Evolutionary conservation across 2,888 invertebrate species (phyloP).

Genomic region (Emmelina monodactyla): DNA sequence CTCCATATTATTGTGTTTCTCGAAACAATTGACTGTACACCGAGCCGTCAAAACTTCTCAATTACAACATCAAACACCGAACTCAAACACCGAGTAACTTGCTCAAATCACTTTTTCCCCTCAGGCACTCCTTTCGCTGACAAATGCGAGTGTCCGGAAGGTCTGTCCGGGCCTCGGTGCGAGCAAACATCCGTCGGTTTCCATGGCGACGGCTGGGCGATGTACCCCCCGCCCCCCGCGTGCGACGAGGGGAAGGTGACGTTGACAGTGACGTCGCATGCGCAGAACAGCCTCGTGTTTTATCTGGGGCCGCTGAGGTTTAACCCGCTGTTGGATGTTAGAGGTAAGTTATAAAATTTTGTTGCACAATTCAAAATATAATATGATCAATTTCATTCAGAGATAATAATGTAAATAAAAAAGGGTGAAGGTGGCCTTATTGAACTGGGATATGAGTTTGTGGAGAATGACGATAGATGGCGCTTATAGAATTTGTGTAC

Average conservation of each 20-base stretch:
- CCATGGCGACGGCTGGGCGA: conserved; percentile 90
- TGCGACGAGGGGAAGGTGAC: conserved; percentile 86
- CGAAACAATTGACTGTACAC: no score
- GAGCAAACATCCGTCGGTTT: conserved; percentile 90
- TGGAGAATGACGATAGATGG: no score
- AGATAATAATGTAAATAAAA: no score
- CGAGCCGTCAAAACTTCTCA: no score
- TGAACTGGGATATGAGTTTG: no score
- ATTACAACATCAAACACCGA: no score
- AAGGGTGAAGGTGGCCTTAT: no score
- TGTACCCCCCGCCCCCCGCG: conserved; percentile 87
- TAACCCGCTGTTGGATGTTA: conserved; percentile 70
- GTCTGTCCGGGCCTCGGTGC: conserved; percentile 86
- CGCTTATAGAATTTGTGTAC: no score
- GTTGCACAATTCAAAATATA: no score
- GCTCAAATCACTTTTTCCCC: conserved; percentile 3
- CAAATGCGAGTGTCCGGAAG: conserved; percentile 83
- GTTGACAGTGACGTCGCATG: conserved; percentile 80
- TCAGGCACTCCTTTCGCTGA: conserved; percentile 65
- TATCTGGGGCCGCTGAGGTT: conserved; percentile 85
- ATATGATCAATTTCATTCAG: no score
- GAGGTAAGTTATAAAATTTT: conserved; percentile 67
- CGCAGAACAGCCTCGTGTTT: conserved; percentile 83
- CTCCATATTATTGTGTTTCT: no score
- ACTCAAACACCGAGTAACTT: no score